These are phyloP conservation scores for Zhuqinia jingwanae DNA, from an alignment of 2,888 invertebrate species.

Conservation along the genomic window DNA sequence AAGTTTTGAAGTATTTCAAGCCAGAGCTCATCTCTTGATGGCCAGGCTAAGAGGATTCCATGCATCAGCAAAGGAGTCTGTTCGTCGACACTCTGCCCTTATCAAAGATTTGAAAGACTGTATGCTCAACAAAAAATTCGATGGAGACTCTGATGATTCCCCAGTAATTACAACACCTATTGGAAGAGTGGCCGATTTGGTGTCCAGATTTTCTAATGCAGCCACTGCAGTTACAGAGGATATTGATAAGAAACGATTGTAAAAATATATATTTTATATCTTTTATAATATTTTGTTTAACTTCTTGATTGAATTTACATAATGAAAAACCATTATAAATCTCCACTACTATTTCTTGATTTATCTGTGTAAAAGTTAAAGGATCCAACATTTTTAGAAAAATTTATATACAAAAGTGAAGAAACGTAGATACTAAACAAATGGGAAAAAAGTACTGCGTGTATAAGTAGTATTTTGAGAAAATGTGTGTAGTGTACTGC, in stretches of 20 bases:
- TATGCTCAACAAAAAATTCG: conserved; percentile 61
- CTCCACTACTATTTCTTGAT: conserved; percentile 1
- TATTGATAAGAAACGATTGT: conserved; percentile 61
- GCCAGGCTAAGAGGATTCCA: conserved; percentile 53
- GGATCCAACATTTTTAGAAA: too few relatives aligned
- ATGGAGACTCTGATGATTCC: conserved; percentile 48
- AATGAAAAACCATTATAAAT: not conserved
- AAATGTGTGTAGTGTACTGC: conserved; percentile 9
- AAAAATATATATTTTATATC: conserved; percentile 8
- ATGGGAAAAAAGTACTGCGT: not conserved
- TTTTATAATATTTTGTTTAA: not conserved
- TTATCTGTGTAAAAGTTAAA: not conserved
- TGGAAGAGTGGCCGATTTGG: conserved; percentile 61
- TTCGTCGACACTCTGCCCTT: conserved; percentile 63
- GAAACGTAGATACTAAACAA: not conserved
- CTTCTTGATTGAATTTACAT: conserved; percentile 14
- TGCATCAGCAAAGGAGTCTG: conserved; percentile 52
- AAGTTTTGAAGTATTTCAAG: conserved; percentile 7
- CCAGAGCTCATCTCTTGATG: not conserved
- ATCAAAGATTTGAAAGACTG: conserved; percentile 68
- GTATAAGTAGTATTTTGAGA: not conserved
- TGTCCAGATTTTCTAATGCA: conserved; percentile 61
- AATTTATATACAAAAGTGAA: not conserved
- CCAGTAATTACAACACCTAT: conserved; percentile 62
- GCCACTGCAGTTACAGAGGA: conserved; percentile 50